Base-by-base conservation (phyloP, 2,797 vertebrate genomes). In the Pyrocephalus nanus region DNA sequence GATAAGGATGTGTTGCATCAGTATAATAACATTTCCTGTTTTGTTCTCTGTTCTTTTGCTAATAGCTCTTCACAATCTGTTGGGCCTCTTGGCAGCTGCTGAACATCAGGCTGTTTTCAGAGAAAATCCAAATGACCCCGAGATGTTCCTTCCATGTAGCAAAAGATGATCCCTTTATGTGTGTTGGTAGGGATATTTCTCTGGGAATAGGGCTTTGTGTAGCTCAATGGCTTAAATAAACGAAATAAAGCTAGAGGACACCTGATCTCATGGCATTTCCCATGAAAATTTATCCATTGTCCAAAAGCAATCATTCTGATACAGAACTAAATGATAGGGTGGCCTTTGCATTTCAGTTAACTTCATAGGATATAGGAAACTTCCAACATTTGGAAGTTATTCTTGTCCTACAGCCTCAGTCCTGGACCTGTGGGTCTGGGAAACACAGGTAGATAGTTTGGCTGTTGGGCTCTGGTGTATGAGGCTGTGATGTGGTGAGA, bases 1-100 rank as follows among this genome's bases (percentile, higher is more conserved):
- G 87, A 91, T 91, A 91, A 85, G 40, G 36, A 55, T 89, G 14
- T 42, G 34, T 77, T 87, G 10, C 53, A 77, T 71, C 64, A 82
- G 26, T 80, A 22, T 83, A 81, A 60, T 30, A 89, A 85, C 36
- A 77, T 92, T 96, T 96, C 92, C 89, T 95, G 89, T 55, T 95
- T 93, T 91, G 61, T 67, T 91, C 60, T 91, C 53, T 71, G 27
- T 67, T 93, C 43, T 89, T 87, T 64, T 74, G 29, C 67, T 80
- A 72, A 7, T 74, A 86, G 53, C 9, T 42, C 38, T 53, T 87
- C 42, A 60, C 11, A 38, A 48, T 65, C 64, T 83, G 8, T 84
- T 88, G 69, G 70, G 32, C 48, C 15, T 79, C 43, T 87, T 62
- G 51, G 16, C 58, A 73, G 51, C 70, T 78, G 73, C 67, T 87